Conservation (phyloP, 2,888 invertebrate genomes). For the Lithosia quadra region DNA sequence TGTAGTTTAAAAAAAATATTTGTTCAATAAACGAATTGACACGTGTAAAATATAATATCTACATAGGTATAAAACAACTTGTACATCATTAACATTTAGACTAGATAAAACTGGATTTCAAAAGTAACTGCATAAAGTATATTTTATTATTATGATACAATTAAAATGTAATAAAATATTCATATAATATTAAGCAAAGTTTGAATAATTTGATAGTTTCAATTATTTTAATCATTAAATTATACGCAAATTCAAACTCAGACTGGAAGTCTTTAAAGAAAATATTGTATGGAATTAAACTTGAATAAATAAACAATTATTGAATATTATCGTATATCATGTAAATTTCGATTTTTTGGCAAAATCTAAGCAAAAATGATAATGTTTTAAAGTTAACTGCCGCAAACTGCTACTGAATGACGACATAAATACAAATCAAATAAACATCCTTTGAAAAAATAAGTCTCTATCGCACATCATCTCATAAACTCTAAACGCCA, state of each 20-base stretch:
- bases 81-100: neutral
- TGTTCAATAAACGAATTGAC: constrained; percentile 8
- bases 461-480: constrained; percentile 24
- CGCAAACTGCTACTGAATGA: neutral
- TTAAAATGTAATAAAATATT: neutral
- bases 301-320: neutral
- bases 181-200: neutral
- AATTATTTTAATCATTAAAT: neutral
- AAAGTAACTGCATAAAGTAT: neutral
- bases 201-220: neutral
- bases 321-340: neutral
- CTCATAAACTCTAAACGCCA: constrained; percentile 27
- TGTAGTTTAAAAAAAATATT: constrained; percentile 6
- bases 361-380: neutral
- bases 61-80: neutral
- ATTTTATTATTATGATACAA: neutral
- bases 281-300: neutral
- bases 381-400: neutral
- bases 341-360: neutral
- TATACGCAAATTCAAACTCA: neutral
- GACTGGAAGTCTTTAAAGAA: neutral
- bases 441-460: neutral
- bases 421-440: constrained; percentile 3
- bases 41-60: too few species aligned
- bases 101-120: neutral